These are phyloP conservation scores for Limnodromus scolopaceus DNA, from an alignment of 2,797 vertebrate species.

Conservation along the genomic window DNA sequence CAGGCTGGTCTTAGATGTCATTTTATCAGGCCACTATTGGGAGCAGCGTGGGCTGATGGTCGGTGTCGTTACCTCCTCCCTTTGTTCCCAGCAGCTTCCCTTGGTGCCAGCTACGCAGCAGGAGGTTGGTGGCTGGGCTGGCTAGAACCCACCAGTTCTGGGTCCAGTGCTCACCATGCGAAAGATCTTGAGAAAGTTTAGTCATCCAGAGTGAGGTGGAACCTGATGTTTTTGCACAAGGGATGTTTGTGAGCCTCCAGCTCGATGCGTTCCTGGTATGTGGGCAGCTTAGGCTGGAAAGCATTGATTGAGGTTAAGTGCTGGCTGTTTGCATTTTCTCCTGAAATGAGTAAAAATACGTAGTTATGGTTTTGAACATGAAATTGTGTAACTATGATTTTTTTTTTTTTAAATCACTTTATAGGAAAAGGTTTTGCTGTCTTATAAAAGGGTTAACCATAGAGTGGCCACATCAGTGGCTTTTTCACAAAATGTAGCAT, in stretches of 20 bases:
- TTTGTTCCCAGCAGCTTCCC: background rate
- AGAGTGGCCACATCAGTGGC: background rate
- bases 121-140: background rate
- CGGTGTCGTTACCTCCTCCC: background rate
- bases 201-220: background rate
- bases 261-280: background rate
- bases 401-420: background rate
- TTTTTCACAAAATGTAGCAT: background rate
- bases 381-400: background rate
- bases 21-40: background rate
- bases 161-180: background rate
- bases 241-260: background rate
- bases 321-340: slow-evolving; percentile 1
- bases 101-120: background rate
- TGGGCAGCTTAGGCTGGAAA: background rate
- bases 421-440: background rate
- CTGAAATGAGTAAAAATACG: background rate
- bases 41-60: background rate
- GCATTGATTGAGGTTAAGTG: background rate
- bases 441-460: background rate
- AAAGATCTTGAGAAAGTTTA: background rate
- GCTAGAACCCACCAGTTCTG: background rate
- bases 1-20: background rate
- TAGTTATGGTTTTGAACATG: background rate
- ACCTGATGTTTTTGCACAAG: background rate